These are phyloP conservation scores for Pachliopta kotzebuea DNA, from an alignment of 2,888 invertebrate species.

Conservation along the genomic window DNA sequence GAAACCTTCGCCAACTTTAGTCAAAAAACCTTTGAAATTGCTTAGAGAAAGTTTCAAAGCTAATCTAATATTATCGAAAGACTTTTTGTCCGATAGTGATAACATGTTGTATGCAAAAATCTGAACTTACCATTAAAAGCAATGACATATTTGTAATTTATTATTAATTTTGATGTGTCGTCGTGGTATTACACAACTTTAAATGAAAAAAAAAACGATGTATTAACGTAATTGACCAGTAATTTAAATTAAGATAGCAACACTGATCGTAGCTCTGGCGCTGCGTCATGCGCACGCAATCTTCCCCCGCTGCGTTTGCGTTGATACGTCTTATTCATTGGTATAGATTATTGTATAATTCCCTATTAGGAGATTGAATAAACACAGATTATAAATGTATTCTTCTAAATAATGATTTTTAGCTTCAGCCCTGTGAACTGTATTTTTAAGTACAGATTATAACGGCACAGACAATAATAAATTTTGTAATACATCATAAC, in stretches of 20 bases:
- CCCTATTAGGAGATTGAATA: constrained; percentile 22
- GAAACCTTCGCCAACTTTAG: no score
- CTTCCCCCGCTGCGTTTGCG: constrained; percentile 64
- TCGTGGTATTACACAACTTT: not conserved
- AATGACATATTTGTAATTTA: no score
- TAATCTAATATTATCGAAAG: no score
- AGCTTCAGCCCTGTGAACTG: not conserved
- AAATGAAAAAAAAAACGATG: not conserved
- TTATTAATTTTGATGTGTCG: no score
- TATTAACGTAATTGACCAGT: constrained; percentile 4
- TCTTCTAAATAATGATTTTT: not conserved
- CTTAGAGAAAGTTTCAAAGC: no score
- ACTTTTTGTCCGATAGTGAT: no score
- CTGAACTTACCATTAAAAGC: no score
- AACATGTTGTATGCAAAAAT: no score
- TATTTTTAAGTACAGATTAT: not conserved
- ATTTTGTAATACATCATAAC: no score
- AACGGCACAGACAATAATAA: not conserved
- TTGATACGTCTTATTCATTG: constrained; percentile 52
- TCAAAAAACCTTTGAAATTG: no score
- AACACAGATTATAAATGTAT: constrained; percentile 26
- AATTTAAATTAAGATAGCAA: constrained; percentile 18
- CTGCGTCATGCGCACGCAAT: constrained; percentile 74
- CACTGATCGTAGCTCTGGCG: constrained; percentile 42
- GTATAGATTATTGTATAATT: constrained; percentile 13